These are phyloP conservation scores for Lepidocyrtoides sp. DNA, from an alignment of 2,888 invertebrate species.

Conservation along the genomic window DNA sequence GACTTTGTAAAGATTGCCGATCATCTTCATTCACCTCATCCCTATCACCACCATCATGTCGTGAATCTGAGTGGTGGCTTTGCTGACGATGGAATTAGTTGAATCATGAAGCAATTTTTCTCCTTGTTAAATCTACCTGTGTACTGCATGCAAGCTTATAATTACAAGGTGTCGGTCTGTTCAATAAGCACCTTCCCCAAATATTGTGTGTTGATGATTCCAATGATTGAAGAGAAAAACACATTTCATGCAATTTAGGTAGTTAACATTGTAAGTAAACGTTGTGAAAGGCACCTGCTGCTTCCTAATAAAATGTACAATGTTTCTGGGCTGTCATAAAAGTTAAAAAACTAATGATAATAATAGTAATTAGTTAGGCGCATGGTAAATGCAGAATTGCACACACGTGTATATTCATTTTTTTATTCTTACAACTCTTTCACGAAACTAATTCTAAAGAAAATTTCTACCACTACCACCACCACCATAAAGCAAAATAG, in stretches of 20 bases:
- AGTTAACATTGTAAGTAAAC: not conserved
- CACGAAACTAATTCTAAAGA: not conserved
- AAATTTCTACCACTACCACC: not conserved
- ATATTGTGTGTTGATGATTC: conserved; percentile 1
- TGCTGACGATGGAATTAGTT: not conserved
- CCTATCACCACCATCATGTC: not conserved
- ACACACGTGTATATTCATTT: not conserved
- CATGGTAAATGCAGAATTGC: not conserved
- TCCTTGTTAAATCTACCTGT: not conserved
- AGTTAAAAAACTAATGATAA: not conserved
- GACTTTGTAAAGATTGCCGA: too few relatives aligned
- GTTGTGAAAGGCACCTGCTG: not conserved
- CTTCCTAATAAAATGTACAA: not conserved
- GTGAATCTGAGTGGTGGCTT: not conserved
- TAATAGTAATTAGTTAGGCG: not conserved
- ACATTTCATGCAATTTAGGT: not conserved
- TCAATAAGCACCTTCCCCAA: conserved; percentile 26
- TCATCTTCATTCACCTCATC: too few relatives aligned
- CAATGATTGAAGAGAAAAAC: not conserved
- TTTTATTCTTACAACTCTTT: not conserved
- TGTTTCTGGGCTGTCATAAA: not conserved
- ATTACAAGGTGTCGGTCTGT: not conserved
- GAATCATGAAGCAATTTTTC: not conserved
- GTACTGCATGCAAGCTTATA: not conserved
- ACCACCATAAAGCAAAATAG: not conserved